Evolutionary conservation across 2,113 vertebrate genomes (phyloP).

Genomic region (Elephas maximus): DNA sequence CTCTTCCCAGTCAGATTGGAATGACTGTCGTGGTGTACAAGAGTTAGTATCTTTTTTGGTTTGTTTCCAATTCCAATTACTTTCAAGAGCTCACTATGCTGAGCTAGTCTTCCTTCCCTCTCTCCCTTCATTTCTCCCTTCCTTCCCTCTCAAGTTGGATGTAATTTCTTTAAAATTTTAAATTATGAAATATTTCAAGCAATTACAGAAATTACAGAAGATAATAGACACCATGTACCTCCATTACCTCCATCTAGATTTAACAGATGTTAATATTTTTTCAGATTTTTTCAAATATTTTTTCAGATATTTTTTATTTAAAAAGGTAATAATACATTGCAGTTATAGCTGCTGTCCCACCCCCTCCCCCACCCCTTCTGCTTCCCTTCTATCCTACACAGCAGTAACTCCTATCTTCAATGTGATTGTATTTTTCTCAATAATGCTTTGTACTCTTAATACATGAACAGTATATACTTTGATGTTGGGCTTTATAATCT

Average conservation of each 20-base stretch:
- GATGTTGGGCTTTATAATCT: neutral
- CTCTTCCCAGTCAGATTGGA: neutral
- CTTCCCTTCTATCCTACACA: neutral
- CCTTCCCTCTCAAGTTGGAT: neutral
- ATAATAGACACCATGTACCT: neutral
- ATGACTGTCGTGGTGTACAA: neutral
- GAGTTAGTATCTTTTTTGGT: neutral
- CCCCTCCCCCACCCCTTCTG: neutral
- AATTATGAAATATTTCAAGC: slow-evolving; percentile 56
- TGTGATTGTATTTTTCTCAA: neutral
- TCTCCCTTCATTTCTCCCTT: neutral
- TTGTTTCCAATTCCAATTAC: neutral
- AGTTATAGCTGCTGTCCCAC: neutral
- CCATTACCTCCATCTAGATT: neutral
- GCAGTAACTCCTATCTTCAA: neutral
- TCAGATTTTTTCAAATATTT: neutral
- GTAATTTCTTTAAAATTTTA: neutral
- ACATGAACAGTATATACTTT: neutral
- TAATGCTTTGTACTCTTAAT: neutral
- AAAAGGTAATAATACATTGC: neutral
- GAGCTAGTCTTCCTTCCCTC: neutral
- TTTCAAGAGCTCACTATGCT: neutral
- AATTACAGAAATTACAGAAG: neutral
- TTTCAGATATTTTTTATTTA: neutral
- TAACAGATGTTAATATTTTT: neutral